phyloP scores from a whole-genome alignment of 2,888 invertebrate species.

The Ormyrus pomaceus region DNA sequence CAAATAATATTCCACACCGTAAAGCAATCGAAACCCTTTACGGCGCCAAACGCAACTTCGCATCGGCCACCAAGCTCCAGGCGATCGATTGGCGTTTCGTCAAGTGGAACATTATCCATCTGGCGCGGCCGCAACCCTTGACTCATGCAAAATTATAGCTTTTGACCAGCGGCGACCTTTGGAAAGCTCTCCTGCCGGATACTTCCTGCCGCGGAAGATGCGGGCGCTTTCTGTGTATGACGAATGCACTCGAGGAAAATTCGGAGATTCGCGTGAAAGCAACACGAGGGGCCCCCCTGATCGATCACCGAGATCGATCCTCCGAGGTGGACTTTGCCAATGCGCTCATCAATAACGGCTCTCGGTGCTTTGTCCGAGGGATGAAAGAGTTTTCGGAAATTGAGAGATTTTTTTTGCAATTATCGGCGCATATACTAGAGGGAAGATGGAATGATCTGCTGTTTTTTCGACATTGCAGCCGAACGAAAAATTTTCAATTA shows the following conservation, averaged over 20 bases:
- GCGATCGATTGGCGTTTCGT: conserved; percentile 18
- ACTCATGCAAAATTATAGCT: conserved; percentile 16
- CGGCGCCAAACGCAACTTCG: neutral
- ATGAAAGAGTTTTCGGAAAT: no score
- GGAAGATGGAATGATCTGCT: no score
- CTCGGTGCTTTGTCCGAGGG: no score
- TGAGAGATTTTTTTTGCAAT: no score
- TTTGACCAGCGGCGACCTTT: neutral
- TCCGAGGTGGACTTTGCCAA: neutral
- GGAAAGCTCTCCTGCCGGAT: neutral
- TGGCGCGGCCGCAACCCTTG: conserved; percentile 7
- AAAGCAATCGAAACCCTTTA: no score
- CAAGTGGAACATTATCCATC: conserved; percentile 36
- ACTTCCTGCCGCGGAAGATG: neutral
- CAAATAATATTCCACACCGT: no score
- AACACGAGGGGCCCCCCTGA: neutral
- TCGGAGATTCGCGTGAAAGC: no score
- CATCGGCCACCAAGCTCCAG: no score
- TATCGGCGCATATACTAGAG: no score
- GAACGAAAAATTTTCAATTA: neutral
- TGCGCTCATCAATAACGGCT: conserved; percentile 9
- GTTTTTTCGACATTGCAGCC: no score
- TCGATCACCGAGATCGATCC: conserved; percentile 15
- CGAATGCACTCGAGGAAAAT: neutral
- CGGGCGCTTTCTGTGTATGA: conserved; percentile 1